Evolutionary conservation across 2,888 invertebrate genomes (phyloP), one percentile per base, ranked within the genome.

Genomic region (Agrochola macilenta): DNA sequence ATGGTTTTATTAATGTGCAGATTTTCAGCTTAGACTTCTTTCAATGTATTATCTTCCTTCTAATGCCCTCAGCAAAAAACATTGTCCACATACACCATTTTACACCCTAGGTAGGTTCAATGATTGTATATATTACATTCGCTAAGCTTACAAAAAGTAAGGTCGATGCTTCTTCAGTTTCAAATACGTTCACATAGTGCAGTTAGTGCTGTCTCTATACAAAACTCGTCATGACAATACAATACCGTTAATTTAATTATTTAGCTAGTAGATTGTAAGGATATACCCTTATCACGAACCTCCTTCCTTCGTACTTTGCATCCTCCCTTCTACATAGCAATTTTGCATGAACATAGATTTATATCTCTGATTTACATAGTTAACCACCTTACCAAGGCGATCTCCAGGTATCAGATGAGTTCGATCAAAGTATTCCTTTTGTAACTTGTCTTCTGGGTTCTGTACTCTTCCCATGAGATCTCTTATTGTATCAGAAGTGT

Each of bases 401-500:
- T 78, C 78, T 1, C 69, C 64, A 14, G 58, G 17, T n/a, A 65
- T 46, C 12, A 86, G 35, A 23, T 64, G 64, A 4, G 73, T 43
- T 26, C 76, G 69, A 26, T 81, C 54, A 35, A 90, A 65, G 69
- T 87, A 91, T 0, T 73, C 72, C 0, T 43, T 39, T 76, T 88
- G 88, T n/a, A 76, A n/a, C 17, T 74, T 57, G 54, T 89, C 84
- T 30, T 84, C 74, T 23, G 74, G 74, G 30, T 87, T 81, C 7
- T 70, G 65, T n/a, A 87, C 66, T 3, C 81, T 77, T 35, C 83
- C 88, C 11, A 93, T 49, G 0, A 93, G 57, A 2, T 76, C 76
- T 26, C 76, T 80, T 17, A 93, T 87, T 0, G 90, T 77, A 0
- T 86, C 84, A 0, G 93, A 90, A 0, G 90, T 89, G 74, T 89